phyloP scores from a whole-genome alignment of 2,113 vertebrate genomes.

The Geothlypis trichas region DNA sequence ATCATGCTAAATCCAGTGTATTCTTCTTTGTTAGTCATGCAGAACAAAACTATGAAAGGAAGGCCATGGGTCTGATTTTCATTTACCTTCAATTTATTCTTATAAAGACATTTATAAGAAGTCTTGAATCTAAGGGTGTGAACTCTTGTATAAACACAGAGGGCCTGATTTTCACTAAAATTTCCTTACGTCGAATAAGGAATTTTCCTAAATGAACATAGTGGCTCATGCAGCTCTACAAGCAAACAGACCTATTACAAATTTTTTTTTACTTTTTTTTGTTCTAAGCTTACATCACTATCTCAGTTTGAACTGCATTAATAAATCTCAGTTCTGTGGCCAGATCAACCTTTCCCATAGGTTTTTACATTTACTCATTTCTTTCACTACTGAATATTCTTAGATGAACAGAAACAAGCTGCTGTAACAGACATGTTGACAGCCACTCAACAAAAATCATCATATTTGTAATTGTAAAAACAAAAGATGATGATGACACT shows the following conservation, averaged over 20 bases:
- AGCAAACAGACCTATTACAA: background rate
- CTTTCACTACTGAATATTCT: background rate
- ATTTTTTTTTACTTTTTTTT: no score
- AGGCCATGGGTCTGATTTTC: background rate
- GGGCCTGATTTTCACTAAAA: background rate
- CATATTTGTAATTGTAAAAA: background rate
- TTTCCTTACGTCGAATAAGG: background rate
- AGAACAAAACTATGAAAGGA: background rate
- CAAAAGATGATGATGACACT: background rate
- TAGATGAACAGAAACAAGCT: background rate
- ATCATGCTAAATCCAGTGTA: background rate
- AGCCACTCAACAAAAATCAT: background rate
- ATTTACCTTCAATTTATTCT: background rate
- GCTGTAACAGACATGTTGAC: background rate
- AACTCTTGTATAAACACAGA: background rate
- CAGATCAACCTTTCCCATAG: background rate
- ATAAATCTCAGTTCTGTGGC: background rate
- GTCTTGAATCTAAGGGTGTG: background rate
- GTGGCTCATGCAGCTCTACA: background rate
- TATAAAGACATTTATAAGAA: background rate
- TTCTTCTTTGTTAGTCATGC: background rate
- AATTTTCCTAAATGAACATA: background rate
- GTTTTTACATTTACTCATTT: background rate
- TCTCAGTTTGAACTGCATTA: background rate
- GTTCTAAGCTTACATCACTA: no score